These are phyloP conservation scores for Panagrolaimus sp. DNA, from an alignment of 1,140 invertebrate genomes.

Conservation along the genomic window DNA sequence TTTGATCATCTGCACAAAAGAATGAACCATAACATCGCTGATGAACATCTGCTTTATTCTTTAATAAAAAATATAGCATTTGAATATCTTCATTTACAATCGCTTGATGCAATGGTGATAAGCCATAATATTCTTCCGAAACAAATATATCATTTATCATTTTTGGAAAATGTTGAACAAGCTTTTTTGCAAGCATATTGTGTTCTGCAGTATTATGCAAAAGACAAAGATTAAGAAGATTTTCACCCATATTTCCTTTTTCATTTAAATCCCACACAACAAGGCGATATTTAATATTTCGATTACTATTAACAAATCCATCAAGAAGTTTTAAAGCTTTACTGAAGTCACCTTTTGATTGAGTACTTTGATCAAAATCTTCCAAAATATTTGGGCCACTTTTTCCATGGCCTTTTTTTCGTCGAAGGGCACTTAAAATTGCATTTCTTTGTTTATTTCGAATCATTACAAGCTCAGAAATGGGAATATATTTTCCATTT, in stretches of 20 bases:
- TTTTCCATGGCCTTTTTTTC: conserved; percentile 14
- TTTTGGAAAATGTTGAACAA: conserved; percentile 84
- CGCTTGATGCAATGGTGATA: conserved; percentile 74
- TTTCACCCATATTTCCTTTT: conserved; percentile 72
- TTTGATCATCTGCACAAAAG: conserved; percentile 93
- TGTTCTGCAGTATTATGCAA: conserved; percentile 81
- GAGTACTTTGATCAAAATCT: conserved; percentile 5
- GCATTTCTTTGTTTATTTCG: conserved; percentile 16
- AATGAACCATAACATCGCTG: conserved; percentile 86
- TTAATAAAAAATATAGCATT: conserved; percentile 89
- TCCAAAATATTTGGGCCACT: conserved; percentile 16
- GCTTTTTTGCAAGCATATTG: conserved; percentile 81
- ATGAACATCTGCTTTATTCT: conserved; percentile 80
- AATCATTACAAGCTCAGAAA: conserved; percentile 16
- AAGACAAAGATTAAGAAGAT: conserved; percentile 83
- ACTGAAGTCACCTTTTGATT: conserved; percentile 12
- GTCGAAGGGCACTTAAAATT: background rate
- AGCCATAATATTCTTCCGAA: conserved; percentile 85
- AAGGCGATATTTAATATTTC: conserved; percentile 5
- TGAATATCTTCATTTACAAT: conserved; percentile 95
- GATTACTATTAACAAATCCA: conserved; percentile 2
- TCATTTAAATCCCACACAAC: conserved; percentile 9
- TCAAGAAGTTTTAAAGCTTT: conserved; percentile 16
- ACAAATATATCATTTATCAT: conserved; percentile 92
- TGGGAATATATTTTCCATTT: conserved; percentile 10